Base-by-base conservation (phyloP, 2,888 invertebrate genomes). In the Drosophila rubida region DNA sequence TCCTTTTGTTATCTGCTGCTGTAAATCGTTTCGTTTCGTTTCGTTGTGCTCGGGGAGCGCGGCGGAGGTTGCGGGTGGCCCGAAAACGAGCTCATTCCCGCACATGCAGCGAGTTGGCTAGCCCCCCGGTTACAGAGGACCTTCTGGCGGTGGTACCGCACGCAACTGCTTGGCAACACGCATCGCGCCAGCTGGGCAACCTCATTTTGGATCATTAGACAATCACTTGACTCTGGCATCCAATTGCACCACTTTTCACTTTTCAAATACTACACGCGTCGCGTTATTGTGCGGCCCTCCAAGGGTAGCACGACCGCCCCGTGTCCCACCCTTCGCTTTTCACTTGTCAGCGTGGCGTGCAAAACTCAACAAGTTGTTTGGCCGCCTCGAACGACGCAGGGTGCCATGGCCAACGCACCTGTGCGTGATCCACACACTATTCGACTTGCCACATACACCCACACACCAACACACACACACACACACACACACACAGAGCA, bases 151-250 rank as follows among this genome's bases (percentile, higher is more conserved):
- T n/a, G n/a, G 27, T 25, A 39, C 57, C 23, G 27, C 80, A 87
- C 80, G 80, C 80, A 84, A 80, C 44, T 25, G 54, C 42, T 41
- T 54, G 22, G 27, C 41, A 53, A 50, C 80, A 80, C 81, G 87
- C 80, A 87, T 70, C 70, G 57, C 57, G 59, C 85, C 85, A 84
- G 71, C 79, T 80, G 80, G 60, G 45, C 54, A 69, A 61, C 75
- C 79, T 30, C 70, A 64, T 74, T 75, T 54, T 49, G 45, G 32
- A 35, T 41, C 45, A 42, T 54, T 32, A 45, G 73, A 55, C 58
- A 76, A 48, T 14, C 69, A 45, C 35, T 48, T 44, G 54, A 51
- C 46, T 32, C 32, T 3, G 14, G n/a, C 19, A 44, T 16, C 8
- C 42, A 51, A 58, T 64, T 59, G 70, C 39, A 54, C 35, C 54